These are phyloP conservation scores for Stomorhina lunata DNA, from an alignment of 2,888 invertebrate genomes.

Conservation along the genomic window DNA sequence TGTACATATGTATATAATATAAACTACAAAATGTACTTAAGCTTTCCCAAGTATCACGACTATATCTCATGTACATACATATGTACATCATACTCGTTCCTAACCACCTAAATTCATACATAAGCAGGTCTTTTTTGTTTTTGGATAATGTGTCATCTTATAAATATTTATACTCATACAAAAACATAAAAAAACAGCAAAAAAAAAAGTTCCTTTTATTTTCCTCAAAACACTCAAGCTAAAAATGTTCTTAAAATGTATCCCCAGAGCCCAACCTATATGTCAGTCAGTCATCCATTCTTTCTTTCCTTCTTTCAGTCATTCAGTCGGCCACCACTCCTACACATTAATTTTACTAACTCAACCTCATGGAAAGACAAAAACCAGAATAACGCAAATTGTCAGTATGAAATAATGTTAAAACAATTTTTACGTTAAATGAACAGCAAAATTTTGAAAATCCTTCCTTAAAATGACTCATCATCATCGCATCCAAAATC, in stretches of 20 bases:
- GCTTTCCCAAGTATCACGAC: background rate
- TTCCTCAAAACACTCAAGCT: background rate
- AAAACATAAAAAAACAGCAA: no score
- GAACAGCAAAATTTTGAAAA: conserved; percentile 32
- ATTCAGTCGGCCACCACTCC: conserved; percentile 35
- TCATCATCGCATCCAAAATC: no score
- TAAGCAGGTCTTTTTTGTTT: no score
- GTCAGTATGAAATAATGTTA: background rate
- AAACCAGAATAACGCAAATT: no score
- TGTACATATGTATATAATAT: background rate
- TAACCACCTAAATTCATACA: no score
- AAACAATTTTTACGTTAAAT: background rate
- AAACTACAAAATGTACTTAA: background rate
- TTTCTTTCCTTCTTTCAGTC: background rate
- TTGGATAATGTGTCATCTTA: conserved; percentile 25
- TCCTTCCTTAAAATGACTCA: conserved; percentile 61
- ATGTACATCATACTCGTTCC: background rate
- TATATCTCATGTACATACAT: background rate
- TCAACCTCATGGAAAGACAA: conserved; percentile 13
- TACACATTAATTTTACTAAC: conserved; percentile 42
- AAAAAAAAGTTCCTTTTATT: conserved; percentile 22
- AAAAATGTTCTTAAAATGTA: background rate
- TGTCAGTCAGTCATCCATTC: no score
- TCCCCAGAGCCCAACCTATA: conserved; percentile 43
- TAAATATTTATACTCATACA: conserved; percentile 48